Evolutionary conservation across 2,888 invertebrate species (phyloP).

Genomic region (Ormyrus pomaceus): DNA sequence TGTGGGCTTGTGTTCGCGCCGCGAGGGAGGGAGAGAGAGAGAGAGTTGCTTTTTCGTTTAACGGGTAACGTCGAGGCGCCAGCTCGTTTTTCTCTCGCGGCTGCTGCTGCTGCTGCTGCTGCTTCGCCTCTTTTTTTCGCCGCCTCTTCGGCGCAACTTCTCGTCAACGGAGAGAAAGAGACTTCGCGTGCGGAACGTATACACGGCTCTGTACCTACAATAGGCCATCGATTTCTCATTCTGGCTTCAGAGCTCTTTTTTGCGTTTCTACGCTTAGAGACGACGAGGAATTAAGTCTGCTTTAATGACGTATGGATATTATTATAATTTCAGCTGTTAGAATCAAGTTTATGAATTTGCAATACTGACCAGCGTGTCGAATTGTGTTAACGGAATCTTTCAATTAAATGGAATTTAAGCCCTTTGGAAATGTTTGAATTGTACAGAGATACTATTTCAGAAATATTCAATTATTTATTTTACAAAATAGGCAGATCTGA

Average conservation of each 20-base stretch:
- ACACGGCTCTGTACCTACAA: neutral
- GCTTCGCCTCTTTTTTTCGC: constrained; percentile 8
- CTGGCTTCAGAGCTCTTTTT: neutral
- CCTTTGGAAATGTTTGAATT: no score
- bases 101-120: neutral
- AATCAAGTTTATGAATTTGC: no score
- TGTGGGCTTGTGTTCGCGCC: neutral
- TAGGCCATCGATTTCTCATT: constrained; percentile 39
- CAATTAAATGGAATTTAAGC: no score
- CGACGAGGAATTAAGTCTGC: neutral
- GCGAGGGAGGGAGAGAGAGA: no score
- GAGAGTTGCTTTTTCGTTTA: constrained; percentile 29
- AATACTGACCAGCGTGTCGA: no score
- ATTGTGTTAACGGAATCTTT: no score
- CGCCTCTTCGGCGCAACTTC: constrained; percentile 12
- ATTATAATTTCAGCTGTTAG: neutral
- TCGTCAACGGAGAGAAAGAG: neutral
- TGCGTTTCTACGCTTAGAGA: neutral
- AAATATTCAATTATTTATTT: no score
- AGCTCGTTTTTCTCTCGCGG: constrained; percentile 7
- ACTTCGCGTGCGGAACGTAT: neutral
- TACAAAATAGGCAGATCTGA: no score
- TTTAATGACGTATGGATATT: no score
- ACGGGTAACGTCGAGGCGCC: neutral
- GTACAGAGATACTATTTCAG: no score